Percentiles rank a stretch among this genome's conserved stretches.
Evolutionary conservation across 2,797 vertebrate genomes (phyloP).

Genomic region (Sparus aurata): DNA sequence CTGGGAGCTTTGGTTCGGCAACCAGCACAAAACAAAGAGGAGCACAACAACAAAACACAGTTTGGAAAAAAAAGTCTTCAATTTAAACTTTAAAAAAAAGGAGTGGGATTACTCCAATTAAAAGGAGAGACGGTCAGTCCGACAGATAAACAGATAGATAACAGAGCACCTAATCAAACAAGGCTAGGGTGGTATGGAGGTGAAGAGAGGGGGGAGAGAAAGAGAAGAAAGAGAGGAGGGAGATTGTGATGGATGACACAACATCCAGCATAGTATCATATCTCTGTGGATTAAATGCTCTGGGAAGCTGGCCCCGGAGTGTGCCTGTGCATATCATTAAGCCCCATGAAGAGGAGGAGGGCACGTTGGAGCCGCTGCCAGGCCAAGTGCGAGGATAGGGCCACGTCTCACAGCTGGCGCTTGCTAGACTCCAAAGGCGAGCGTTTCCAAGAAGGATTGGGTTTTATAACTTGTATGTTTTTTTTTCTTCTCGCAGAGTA

Average conservation of each 20-base stretch:
- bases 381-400: slow-evolving; percentile 74
- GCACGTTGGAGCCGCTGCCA: slow-evolving; percentile 67
- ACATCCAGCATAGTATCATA: slow-evolving; percentile 82
- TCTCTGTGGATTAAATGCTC: slow-evolving; percentile 85
- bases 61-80: slow-evolving; percentile 29
- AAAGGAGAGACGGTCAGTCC: slow-evolving; percentile 43
- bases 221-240: slow-evolving; percentile 39
- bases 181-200: slow-evolving; percentile 29
- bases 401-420: slow-evolving; percentile 74
- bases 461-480: slow-evolving; percentile 60
- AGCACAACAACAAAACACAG: slow-evolving; percentile 32
- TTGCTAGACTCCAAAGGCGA: slow-evolving; percentile 66
- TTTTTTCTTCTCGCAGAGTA: slow-evolving; percentile 43
- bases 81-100: slow-evolving; percentile 52
- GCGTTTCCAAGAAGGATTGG: slow-evolving; percentile 62
- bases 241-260: slow-evolving; percentile 81
- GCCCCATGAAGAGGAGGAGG: slow-evolving; percentile 74
- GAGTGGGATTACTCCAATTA: slow-evolving; percentile 36
- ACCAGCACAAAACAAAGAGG: slow-evolving; percentile 27
- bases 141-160: slow-evolving; percentile 54
- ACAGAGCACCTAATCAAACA: slow-evolving; percentile 57
- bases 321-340: slow-evolving; percentile 86
- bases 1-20: slow-evolving; percentile 49
- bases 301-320: slow-evolving; percentile 80
- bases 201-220: slow-evolving; percentile 28